Conservation (phyloP, 2,113 vertebrate species). For the Mola mola region DNA sequence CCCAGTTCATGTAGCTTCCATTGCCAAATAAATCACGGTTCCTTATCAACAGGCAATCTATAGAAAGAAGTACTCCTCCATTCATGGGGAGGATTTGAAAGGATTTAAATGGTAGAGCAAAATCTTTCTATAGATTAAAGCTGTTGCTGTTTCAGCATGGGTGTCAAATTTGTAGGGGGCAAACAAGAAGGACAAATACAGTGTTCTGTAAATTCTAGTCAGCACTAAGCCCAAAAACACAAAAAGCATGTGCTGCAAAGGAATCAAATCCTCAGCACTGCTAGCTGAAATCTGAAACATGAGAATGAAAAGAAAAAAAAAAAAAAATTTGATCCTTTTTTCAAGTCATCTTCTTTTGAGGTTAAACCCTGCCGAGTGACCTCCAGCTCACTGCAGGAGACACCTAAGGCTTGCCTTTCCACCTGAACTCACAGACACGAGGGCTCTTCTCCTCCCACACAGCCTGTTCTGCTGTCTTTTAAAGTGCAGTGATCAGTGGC, state of each 20-base stretch:
- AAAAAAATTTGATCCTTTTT: slow-evolving; percentile 51
- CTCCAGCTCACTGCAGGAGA: slow-evolving; percentile 27
- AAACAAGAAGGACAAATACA: slow-evolving; percentile 3
- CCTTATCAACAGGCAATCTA: too few relatives aligned
- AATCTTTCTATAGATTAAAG: too few relatives aligned
- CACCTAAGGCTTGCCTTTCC: slow-evolving; percentile 21
- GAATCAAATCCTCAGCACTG: slow-evolving; percentile 17
- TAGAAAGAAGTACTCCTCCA: too few relatives aligned
- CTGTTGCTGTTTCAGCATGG: too few relatives aligned
- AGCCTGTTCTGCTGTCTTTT: slow-evolving; percentile 25
- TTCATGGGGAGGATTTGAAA: too few relatives aligned
- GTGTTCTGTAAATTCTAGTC: slow-evolving; percentile 14
- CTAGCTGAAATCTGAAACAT: slow-evolving; percentile 36
- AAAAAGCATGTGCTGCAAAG: slow-evolving; percentile 18
- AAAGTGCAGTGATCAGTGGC: slow-evolving; percentile 32
- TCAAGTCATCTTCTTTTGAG: slow-evolving; percentile 60
- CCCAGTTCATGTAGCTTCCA: too few relatives aligned
- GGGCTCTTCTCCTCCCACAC: slow-evolving; percentile 10
- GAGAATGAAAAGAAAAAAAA: slow-evolving; percentile 40
- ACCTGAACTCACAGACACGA: slow-evolving; percentile 10
- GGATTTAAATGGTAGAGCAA: too few relatives aligned
- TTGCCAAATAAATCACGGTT: too few relatives aligned
- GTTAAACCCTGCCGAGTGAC: slow-evolving; percentile 19
- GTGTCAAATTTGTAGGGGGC: background rate
- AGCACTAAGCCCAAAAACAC: background rate